These are phyloP conservation scores for Erebia epiphron DNA, from an alignment of 2,888 invertebrate genomes.

Conservation along the genomic window DNA sequence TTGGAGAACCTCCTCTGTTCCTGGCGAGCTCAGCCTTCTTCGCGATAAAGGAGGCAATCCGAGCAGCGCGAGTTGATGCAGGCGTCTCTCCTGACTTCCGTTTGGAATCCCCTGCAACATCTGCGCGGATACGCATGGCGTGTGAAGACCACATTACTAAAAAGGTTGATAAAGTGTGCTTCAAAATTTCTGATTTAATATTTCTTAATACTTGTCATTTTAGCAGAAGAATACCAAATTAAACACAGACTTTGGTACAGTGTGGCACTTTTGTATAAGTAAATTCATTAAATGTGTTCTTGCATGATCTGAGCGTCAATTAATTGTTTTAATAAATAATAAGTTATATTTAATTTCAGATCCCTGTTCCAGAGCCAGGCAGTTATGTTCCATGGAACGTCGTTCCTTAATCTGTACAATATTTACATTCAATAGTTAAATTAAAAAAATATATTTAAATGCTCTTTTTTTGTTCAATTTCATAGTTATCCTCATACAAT, in stretches of 20 bases:
- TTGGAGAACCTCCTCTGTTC: conserved; percentile 97
- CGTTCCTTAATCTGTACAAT: conserved; percentile 67
- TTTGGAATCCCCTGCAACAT: conserved; percentile 93
- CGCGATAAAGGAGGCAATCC: conserved; percentile 94
- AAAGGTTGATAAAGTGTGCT: conserved; percentile 81
- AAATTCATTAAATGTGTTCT: no score
- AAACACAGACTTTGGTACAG: no score
- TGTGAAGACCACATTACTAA: conserved; percentile 92
- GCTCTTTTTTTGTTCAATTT: background rate
- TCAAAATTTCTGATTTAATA: no score
- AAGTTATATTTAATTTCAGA: conserved; percentile 65
- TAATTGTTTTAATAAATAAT: conserved; percentile 12
- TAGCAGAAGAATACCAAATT: no score
- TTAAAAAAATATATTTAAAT: conserved; percentile 11
- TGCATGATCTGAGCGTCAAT: no score
- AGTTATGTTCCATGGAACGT: conserved; percentile 86
- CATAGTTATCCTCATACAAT: background rate
- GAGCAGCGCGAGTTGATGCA: conserved; percentile 88
- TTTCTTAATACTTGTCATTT: no score
- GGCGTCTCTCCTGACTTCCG: conserved; percentile 84
- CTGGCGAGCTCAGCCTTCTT: conserved; percentile 94
- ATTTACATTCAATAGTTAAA: conserved; percentile 14
- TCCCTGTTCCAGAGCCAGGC: conserved; percentile 78
- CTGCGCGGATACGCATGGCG: conserved; percentile 94
- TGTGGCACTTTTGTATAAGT: no score